A percentile compares a stretch with the other conserved stretches of the same genome.
Evolutionary conservation across 2,888 invertebrate species (phyloP).

Genomic region (Tryphoninae sp.): DNA sequence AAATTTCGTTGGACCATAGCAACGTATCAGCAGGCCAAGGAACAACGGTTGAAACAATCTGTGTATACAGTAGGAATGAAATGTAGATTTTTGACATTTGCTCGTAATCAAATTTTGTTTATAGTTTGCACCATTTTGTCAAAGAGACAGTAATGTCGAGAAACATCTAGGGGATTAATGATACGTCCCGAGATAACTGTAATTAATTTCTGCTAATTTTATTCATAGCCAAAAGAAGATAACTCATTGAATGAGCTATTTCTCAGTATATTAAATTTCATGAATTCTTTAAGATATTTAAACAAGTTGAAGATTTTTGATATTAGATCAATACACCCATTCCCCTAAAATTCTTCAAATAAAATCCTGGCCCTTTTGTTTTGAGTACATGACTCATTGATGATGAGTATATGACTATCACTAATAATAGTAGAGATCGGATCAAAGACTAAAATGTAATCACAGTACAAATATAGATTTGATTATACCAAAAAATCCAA

Average conservation of each 20-base stretch:
- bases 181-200: neutral
- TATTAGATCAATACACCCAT: too few species aligned
- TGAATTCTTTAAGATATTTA: neutral
- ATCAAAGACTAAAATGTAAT: too few species aligned
- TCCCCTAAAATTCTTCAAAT: too few species aligned
- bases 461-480: neutral
- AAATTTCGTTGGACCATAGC: conserved; percentile 81
- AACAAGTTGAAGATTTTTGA: too few species aligned
- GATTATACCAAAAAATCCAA: neutral
- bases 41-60: conserved; percentile 87
- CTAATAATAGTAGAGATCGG: too few species aligned
- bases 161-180: neutral
- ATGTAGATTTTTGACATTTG: conserved; percentile 15
- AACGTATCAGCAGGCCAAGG: conserved; percentile 84
- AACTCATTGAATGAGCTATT: neutral
- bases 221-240: neutral
- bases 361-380: too few species aligned
- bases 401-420: too few species aligned
- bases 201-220: neutral
- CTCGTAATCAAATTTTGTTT: neutral
- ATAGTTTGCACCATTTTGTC: conserved; percentile 69
- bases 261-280: neutral
- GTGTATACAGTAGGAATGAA: conserved; percentile 65
- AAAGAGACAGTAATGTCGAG: neutral
- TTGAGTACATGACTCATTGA: neutral